Base-by-base conservation (phyloP, 2,888 invertebrate genomes). In the Hypercompe scribonia region DNA sequence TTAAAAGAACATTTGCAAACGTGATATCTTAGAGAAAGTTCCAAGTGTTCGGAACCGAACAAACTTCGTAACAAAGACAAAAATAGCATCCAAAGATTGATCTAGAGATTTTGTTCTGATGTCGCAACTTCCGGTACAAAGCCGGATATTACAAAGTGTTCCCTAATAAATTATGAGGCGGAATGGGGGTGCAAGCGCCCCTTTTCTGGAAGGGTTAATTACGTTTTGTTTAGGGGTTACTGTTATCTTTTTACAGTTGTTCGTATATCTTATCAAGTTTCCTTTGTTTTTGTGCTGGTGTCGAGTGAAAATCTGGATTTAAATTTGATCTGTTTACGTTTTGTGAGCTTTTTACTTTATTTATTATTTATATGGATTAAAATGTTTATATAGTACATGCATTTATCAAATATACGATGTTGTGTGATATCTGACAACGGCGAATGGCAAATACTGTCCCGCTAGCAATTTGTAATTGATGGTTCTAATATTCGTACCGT, bases 101-200 rank as follows among this genome's bases (percentile, higher is more conserved):
- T 86, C 80, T 78, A 82, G 75, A 74, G 78, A 77, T 81, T 85
- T 80, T 78, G 80, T 78, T 81, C 70, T 78, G 78, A 83, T 82
- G 84, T 81, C 78, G 70, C 78, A 74, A 77, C 81, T 81, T 83
- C 84, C 81, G 77, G 64, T 71, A 66, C 67, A 71, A 79, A 68
- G 79, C 71, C 86, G 86, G 86, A 87, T 84, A 87, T 87, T 86
- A 79, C 82, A 77, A 80, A 83, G 81, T 83, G 82, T 81, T 84
- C 83, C 71, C 78, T 84, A 83, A 85, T 86, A 83, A 85, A 83
- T 85, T 86, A 83, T 72, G 54, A 76, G 84, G 84, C n/a, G 70
- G 65, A 64, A 28, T 66, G 54, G 54, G n/a, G 34, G 33, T 64
- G 71, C n/a, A 33, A 21, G 15, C 21, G 28, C 54, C 28, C 66